These are phyloP conservation scores for Busseola fusca DNA, from an alignment of 2,888 invertebrate genomes.

Conservation along the genomic window DNA sequence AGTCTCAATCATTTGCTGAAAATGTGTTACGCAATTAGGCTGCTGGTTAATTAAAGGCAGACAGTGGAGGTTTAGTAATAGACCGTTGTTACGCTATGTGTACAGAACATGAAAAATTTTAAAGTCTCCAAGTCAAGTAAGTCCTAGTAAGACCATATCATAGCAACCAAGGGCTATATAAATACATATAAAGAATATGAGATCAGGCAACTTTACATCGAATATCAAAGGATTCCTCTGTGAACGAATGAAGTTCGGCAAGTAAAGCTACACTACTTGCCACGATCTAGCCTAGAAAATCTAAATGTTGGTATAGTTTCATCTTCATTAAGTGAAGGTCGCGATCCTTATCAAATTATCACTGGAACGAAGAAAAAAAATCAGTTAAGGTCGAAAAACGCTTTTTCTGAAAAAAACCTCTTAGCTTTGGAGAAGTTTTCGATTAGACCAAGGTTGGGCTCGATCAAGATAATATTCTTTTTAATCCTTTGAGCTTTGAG, in stretches of 20 bases:
- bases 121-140: no score
- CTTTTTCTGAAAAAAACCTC: slow-evolving; percentile 29
- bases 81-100: no score
- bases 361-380: slow-evolving; percentile 25
- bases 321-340: slow-evolving; percentile 25
- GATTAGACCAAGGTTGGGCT: slow-evolving; percentile 25
- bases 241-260: background rate
- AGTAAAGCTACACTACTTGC: no score
- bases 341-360: slow-evolving; percentile 29
- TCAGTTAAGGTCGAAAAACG: slow-evolving; percentile 26
- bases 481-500: slow-evolving; percentile 28
- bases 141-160: background rate
- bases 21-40: no score
- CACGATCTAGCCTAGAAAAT: background rate
- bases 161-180: no score
- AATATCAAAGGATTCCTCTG: background rate
- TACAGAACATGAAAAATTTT: no score
- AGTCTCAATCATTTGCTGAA: no score
- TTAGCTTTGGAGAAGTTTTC: slow-evolving; percentile 16
- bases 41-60: no score
- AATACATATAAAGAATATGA: background rate
- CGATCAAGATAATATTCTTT: slow-evolving; percentile 42
- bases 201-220: background rate
- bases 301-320: background rate
- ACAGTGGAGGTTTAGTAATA: no score